phyloP scores from a whole-genome alignment of 2,888 invertebrate species.

The Macaria notata region DNA sequence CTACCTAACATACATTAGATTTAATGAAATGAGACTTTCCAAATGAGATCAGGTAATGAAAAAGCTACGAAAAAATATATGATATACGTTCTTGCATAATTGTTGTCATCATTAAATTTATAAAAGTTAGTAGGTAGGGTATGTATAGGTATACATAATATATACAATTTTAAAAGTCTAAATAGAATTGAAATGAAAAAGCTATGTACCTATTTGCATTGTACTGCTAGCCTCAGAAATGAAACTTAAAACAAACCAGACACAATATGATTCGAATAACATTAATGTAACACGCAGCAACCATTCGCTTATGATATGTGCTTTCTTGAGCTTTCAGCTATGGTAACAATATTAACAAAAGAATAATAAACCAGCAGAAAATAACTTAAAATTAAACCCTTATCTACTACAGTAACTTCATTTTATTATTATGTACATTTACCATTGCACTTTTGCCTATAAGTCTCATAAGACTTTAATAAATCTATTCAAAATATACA shows the following conservation, averaged over 20 bases:
- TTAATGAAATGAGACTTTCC: constrained; percentile 28
- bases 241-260: constrained; percentile 43
- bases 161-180: too few relatives aligned
- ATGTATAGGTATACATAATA: too few relatives aligned
- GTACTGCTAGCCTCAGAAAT: constrained; percentile 45
- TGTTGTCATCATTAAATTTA: too few relatives aligned
- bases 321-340: constrained; percentile 71
- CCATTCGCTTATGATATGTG: constrained; percentile 65
- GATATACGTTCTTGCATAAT: too few relatives aligned
- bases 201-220: constrained; percentile 28
- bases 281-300: constrained; percentile 49
- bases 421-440: constrained; percentile 67
- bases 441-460: constrained; percentile 54
- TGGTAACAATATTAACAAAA: constrained; percentile 60
- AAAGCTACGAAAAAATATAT: constrained; percentile 24
- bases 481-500: constrained; percentile 53
- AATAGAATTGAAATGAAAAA: constrained; percentile 22
- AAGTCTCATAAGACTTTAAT: constrained; percentile 44
- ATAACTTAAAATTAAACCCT: constrained; percentile 46
- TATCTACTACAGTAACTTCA: constrained; percentile 54
- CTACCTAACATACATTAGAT: background rate
- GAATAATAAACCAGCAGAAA: constrained; percentile 38
- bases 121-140: too few relatives aligned
- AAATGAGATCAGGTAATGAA: constrained; percentile 29
- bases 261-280: constrained; percentile 32